Evolutionary conservation across 2,797 vertebrate species (phyloP), one percentile per base, ranked within the genome.

Genomic region (Anomalospiza imberbis): DNA sequence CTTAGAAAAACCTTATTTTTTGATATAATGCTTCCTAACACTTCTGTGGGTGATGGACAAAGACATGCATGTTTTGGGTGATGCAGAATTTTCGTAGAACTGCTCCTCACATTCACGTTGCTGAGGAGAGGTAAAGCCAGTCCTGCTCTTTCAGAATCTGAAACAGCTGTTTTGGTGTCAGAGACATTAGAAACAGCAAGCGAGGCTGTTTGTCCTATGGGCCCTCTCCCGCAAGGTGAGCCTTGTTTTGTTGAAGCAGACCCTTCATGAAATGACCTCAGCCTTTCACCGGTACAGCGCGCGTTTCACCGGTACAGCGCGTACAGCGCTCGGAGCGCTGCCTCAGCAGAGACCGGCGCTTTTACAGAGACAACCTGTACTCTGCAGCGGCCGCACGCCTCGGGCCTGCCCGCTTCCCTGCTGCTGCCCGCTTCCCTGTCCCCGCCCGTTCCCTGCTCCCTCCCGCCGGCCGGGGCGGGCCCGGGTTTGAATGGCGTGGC

Each of bases 401-500:
- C 18, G 18, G 57, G 6, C 7, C 10, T 13, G 25, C 22, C 53
- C 9, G 7, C 7, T 25, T 24, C 38, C 8, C 28, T 5, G 12
- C 57, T n/a, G 20, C 50, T 1, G 20, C 16, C 62, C 25, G 32
- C 7, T 4, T 47, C n/a, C 16, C 15, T 1, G 55, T 55, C 12
- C n/a, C 17, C 10, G 4, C 2, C 18, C 24, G 15, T 14, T 61
- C 45, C 32, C 55, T 1, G 25, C 20, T 80, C 24, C 36, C 71
- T 38, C 40, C 42, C 60, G 32, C 28, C 38, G 47, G 25, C n/a
- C 38, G 68, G 29, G 88, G 95, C 68, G 87, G 93, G 4, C 58
- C 92, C 1, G 22, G 0, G 40, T 98, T 98, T 95, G 97, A 98
- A 97, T 38, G 78, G 16, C 54, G 21, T 60, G 87, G 96, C 97